Evolutionary conservation across 2,797 vertebrate genomes (phyloP).

Genomic region (Anguilla megastoma): DNA sequence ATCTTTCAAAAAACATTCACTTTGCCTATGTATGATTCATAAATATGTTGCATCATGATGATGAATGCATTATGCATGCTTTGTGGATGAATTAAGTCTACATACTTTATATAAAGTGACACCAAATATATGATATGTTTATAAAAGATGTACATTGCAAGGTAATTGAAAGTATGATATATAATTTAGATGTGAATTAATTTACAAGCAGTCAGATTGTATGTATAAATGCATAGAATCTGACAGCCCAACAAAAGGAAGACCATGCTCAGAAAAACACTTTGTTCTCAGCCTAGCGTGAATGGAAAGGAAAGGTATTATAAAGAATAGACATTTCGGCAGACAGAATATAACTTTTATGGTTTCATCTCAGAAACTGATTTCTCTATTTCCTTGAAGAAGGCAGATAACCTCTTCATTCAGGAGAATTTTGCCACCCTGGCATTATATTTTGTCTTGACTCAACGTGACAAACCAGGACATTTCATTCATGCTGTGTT

Average conservation of each 20-base stretch:
- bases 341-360: conserved; percentile 76
- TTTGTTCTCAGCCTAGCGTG: conserved; percentile 6
- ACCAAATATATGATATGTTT: background rate
- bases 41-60: too few species aligned
- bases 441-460: conserved; percentile 40
- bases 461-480: background rate
- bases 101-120: too few species aligned
- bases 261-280: conserved; percentile 2
- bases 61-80: too few species aligned
- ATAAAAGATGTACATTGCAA: background rate
- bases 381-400: conserved; percentile 74
- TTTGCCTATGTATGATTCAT: too few species aligned
- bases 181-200: background rate
- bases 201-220: background rate
- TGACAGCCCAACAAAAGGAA: background rate
- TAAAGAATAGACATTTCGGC: conserved; percentile 58
- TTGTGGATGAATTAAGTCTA: too few species aligned
- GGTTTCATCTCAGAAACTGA: conserved; percentile 77
- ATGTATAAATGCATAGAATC: background rate
- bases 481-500: background rate
- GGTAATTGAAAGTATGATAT: background rate
- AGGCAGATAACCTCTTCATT: conserved; percentile 75
- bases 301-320: conserved; percentile 60
- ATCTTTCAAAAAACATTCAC: too few species aligned
- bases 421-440: conserved; percentile 63